A percentile compares a stretch with the other conserved stretches of the same genome.
phyloP scores from a whole-genome alignment of 2,888 invertebrate species.

The Rhodophaea formosa region DNA sequence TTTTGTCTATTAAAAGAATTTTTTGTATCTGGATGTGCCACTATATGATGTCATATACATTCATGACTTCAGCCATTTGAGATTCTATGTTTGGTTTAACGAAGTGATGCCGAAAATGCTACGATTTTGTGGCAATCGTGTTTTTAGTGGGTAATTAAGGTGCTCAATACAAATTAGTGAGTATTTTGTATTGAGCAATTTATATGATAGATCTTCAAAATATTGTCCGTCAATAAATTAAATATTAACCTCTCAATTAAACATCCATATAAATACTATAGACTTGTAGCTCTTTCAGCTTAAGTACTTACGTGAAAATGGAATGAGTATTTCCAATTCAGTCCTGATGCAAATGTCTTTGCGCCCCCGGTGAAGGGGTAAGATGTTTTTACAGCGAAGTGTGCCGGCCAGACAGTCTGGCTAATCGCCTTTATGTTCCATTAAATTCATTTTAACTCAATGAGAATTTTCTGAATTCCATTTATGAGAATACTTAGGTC shows the following conservation, averaged over 20 bases:
- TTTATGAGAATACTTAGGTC: not conserved
- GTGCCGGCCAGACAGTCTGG: slow-evolving; percentile 29
- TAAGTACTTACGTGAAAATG: slow-evolving; percentile 3
- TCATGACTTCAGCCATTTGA: too few species aligned
- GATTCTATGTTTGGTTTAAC: too few species aligned
- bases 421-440: slow-evolving; percentile 13
- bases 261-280: not conserved
- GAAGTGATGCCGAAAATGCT: too few species aligned
- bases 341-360: slow-evolving; percentile 71
- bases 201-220: not conserved
- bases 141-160: too few species aligned
- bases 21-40: too few species aligned
- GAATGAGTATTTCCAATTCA: slow-evolving; percentile 51
- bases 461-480: not conserved
- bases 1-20: too few species aligned
- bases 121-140: too few species aligned
- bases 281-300: slow-evolving; percentile 1
- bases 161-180: too few species aligned
- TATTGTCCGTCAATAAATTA: too few species aligned
- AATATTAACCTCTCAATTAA: too few species aligned
- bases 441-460: not conserved
- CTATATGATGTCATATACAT: too few species aligned
- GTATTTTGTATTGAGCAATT: too few species aligned
- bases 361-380: slow-evolving; percentile 62
- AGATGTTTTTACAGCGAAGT: slow-evolving; percentile 75